Evolutionary conservation across 92 coral and sea anemone genomes (phyloP).

Genomic region (Phenganax stokvisi): DNA sequence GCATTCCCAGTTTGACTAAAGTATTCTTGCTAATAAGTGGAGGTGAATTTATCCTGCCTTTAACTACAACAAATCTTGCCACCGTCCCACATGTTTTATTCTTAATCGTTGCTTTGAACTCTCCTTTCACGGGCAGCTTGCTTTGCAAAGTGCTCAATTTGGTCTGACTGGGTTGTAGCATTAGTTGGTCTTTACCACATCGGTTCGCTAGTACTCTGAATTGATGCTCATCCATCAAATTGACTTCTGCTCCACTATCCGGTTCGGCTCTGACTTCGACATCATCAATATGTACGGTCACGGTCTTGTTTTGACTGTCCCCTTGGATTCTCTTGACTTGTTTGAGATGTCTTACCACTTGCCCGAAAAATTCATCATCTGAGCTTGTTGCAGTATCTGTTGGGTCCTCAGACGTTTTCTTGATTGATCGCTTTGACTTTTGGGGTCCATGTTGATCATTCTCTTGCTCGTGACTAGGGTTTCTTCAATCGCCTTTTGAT

Average conservation of each 20-base stretch:
- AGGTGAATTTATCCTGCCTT: conserved; percentile 47
- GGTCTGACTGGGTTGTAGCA: conserved; percentile 32
- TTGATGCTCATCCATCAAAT: conserved; percentile 47
- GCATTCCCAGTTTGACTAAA: conserved; percentile 45
- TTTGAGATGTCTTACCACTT: conserved; percentile 41
- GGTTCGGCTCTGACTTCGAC: conserved; percentile 45
- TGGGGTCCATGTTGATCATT: not conserved
- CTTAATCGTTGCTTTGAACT: conserved; percentile 41
- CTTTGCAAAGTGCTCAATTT: conserved; percentile 48
- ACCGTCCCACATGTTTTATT: conserved; percentile 47
- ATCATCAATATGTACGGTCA: conserved; percentile 34
- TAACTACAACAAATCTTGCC: conserved; percentile 42
- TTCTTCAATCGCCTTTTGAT: too few species aligned
- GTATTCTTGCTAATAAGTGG: conserved; percentile 44
- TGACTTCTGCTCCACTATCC: conserved; percentile 53
- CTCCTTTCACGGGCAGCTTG: conserved; percentile 48
- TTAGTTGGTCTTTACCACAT: conserved; percentile 10
- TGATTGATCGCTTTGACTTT: conserved; percentile 13
- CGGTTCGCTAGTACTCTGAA: conserved; percentile 46
- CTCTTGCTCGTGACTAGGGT: too few species aligned
- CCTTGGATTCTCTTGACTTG: conserved; percentile 33
- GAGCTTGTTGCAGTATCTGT: conserved; percentile 22
- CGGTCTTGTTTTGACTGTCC: conserved; percentile 8
- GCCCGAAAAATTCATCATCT: conserved; percentile 49
- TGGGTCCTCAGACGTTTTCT: conserved; percentile 22